Evolutionary conservation across 2,113 vertebrate genomes (phyloP), one percentile per base, ranked within the genome.

Genomic region (Phrynocephalus versicolor): DNA sequence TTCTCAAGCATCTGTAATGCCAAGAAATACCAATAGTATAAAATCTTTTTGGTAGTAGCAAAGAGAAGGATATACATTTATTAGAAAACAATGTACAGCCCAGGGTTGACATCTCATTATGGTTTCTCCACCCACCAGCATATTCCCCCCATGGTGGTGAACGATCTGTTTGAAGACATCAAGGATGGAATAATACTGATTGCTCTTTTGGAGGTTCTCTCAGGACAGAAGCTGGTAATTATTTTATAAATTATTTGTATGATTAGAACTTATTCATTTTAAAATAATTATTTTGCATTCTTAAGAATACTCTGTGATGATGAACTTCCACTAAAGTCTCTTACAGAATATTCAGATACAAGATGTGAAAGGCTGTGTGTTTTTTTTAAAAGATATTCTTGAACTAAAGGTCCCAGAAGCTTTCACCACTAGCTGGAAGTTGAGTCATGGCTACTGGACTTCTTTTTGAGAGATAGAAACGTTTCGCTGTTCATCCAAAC

Each of bases 161-260:
- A 96, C 27, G 97, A 99, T 82, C 97, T 99, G 33, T 99, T 98
- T 93, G 97, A 98, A 94, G 98, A 99, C 90, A 98, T 99, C 93
- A 99, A 98, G 94, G 98, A 99, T 94, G 98, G 98, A 1, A 95
- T 98, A 74, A 97, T 97, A 95, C 94, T 99, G 2, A 96, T 99
- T 85, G 97, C 98, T 23, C 95, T 99, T 77, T 94, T 99, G 93
- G 98, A 99, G 84, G 95, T 98, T 84, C 96, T 99, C 37, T 99
- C 98, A 18, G 98, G 98, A 71, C 97, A 99, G 89, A 98, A 97
- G 88, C 90, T 99, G 97, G 98, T 98, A 95, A 97, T 96, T 85
- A 13, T 72, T 91, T 90, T 85, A 35, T 85, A 27, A 35, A 41
- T 23, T 25, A 7, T 71, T 12, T 85, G 45, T 19, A 58, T 70